Percentiles rank a stretch among this genome's conserved stretches.
phyloP scores from a whole-genome alignment of 2,797 vertebrate genomes.

The Lagorchestes hirsutus region DNA sequence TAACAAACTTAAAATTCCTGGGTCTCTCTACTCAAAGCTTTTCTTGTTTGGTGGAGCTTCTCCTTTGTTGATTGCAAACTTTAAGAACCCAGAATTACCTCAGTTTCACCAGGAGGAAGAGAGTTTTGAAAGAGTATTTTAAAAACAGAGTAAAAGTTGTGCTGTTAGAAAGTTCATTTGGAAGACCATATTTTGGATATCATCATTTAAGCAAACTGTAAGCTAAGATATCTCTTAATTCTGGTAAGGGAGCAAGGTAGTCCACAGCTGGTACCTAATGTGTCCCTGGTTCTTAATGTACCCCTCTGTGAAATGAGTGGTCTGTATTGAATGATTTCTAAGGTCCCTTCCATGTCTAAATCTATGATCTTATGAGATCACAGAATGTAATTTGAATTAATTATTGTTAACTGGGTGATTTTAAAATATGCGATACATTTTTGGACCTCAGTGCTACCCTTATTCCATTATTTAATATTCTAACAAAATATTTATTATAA shows the following conservation, averaged over 20 bases:
- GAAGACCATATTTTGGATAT: not conserved
- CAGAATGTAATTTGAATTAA: not conserved
- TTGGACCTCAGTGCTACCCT: not conserved
- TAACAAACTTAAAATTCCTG: not conserved
- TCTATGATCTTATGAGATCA: not conserved
- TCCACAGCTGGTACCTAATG: not conserved
- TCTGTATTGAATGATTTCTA: not conserved
- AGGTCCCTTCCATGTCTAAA: not conserved
- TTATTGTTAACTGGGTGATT: not conserved
- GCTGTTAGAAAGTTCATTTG: not conserved
- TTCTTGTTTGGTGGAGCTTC: not conserved
- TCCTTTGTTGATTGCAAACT: not conserved
- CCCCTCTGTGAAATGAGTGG: not conserved
- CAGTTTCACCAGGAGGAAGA: not conserved
- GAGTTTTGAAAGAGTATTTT: not conserved
- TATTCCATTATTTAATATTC: not conserved
- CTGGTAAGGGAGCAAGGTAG: not conserved
- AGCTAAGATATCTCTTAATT: not conserved
- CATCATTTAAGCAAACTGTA: not conserved
- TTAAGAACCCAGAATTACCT: not conserved
- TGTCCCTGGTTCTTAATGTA: not conserved
- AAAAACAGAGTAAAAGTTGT: not conserved
- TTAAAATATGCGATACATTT: not conserved
- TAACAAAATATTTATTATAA: not conserved
- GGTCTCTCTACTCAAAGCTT: not conserved